phyloP scores from a whole-genome alignment of 1,140 invertebrate genomes.

The Chironomus tepperi region DNA sequence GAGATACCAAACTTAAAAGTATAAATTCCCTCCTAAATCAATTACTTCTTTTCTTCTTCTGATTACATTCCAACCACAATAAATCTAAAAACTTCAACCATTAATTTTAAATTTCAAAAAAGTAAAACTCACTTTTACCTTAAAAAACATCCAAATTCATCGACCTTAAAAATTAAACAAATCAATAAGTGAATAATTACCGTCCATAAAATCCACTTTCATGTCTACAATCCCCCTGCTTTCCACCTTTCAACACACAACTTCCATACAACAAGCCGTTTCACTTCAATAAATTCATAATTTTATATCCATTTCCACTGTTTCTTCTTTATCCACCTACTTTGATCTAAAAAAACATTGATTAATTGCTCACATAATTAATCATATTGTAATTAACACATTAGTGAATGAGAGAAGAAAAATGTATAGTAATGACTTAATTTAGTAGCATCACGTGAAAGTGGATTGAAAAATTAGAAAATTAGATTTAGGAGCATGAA shows the following conservation, averaged over 20 bases:
- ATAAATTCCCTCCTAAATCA: no score
- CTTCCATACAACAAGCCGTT: neutral
- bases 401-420: neutral
- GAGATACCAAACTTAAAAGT: no score
- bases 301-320: neutral
- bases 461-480: neutral
- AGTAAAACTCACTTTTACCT: no score
- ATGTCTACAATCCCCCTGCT: neutral
- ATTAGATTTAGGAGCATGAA: neutral
- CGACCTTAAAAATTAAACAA: neutral
- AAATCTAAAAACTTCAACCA: no score
- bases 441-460: neutral
- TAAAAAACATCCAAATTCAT: no score
- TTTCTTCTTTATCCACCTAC: neutral
- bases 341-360: neutral
- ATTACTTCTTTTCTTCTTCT: no score
- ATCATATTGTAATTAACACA: constrained; percentile 14
- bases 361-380: neutral
- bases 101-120: no score
- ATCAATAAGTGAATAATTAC: neutral
- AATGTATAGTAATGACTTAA: neutral
- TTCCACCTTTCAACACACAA: neutral
- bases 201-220: neutral
- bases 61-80: no score
- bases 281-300: neutral